These are phyloP conservation scores for Ectropis grisescens DNA, from an alignment of 1,140 invertebrate species.

Conservation along the genomic window DNA sequence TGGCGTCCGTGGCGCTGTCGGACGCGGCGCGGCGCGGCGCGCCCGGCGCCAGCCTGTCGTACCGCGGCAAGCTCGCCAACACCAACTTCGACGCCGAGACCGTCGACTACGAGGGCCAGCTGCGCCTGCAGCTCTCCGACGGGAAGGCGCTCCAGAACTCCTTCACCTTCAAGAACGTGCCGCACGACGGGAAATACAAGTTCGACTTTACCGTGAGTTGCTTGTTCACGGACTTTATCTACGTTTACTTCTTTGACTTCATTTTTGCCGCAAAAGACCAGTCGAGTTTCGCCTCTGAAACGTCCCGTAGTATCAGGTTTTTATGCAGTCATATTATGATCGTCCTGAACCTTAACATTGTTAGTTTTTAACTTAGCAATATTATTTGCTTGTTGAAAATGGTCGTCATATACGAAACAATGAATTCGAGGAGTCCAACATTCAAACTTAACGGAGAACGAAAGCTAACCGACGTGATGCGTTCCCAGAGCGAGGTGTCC, in stretches of 20 bases:
- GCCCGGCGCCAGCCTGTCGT: conserved; percentile 41
- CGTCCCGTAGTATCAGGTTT: no score
- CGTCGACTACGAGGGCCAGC: conserved; percentile 51
- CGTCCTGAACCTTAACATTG: no score
- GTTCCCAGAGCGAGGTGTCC: conserved; percentile 36
- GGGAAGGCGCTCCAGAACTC: conserved; percentile 55
- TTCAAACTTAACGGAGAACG: no score
- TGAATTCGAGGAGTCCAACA: no score
- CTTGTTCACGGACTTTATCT: background rate
- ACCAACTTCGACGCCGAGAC: conserved; percentile 45
- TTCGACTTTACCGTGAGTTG: conserved; percentile 44
- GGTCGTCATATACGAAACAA: no score
- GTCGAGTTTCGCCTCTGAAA: no score
- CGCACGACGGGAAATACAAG: conserved; percentile 35
- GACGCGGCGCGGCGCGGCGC: conserved; percentile 70
- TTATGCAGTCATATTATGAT: no score
- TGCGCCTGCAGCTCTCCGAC: conserved; percentile 43
- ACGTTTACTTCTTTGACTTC: no score
- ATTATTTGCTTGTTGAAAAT: no score
- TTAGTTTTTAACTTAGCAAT: no score
- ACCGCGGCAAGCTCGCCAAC: conserved; percentile 36
- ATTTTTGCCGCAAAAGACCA: no score
- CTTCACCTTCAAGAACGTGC: conserved; percentile 37
- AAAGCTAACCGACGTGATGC: no score
- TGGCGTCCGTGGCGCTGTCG: conserved; percentile 55